Base-by-base conservation (phyloP, 2,797 vertebrate species). In the Tiaroga cobitis region DNA sequence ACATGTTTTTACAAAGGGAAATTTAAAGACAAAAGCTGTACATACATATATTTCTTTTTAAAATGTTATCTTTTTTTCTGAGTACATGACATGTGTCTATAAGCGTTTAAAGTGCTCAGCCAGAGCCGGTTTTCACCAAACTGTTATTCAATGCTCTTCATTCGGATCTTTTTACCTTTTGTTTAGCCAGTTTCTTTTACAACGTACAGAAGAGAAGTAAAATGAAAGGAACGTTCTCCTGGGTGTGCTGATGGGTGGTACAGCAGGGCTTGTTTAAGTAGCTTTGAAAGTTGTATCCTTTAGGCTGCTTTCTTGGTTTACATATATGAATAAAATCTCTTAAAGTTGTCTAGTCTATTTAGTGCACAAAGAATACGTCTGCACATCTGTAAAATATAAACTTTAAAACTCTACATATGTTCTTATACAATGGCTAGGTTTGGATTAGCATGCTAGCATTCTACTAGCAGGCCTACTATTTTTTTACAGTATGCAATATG, bases 1-100 rank as follows among this genome's bases (percentile, higher is more conserved):
- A 83, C 63, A 78, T 82, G 83, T 80, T 86, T 75, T 51, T 89
- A 90, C 90, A 89, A 69, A 84, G 69, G 82, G 41, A 86, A 79
- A 54, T 39, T 65, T 77, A 59, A 54, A 74, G 84, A 77, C 54
- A 78, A 77, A 65, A 46, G 41, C 54, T 76, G 82, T 86, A 80
- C 86, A 90, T 83, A 85, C 77, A 89, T 56, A 51, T 83, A 32
- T 86, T 74, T 59, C 39, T 29, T n/a, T 79, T 65, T 75, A 32
- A 74, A 39, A 83, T 83, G 16, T 69, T 56, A 1, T 8, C 8
- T 78, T 68, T 69, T 43, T 79, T 74, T n/a, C 70, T 21, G 72
- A 51, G n/a, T 49, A 21, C 73, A 79, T 69, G 67, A 87, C 81
- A 81, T 68, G 54, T 77, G 41, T 76, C 76, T 78, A 18, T 49